Evolutionary conservation across 2,113 vertebrate species (phyloP).

Genomic region (Pseudorhombus dupliciocellatus): DNA sequence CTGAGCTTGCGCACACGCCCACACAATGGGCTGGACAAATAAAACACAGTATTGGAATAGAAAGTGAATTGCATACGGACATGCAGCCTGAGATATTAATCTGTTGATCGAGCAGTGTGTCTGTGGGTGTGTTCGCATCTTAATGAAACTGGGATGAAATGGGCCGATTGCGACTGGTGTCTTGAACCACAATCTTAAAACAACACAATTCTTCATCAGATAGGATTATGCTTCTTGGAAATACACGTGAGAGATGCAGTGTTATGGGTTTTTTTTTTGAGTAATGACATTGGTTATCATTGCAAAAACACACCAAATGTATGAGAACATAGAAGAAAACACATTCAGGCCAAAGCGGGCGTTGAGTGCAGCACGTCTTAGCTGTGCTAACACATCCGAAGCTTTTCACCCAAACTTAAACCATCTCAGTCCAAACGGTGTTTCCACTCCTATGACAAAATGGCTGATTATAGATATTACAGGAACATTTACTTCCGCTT

Average conservation of each 20-base stretch:
- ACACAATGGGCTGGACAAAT: constrained; percentile 5
- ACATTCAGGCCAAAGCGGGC: background rate
- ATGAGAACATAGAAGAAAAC: background rate
- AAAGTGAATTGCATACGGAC: constrained; percentile 22
- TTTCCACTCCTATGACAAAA: no score
- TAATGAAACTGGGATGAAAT: constrained; percentile 54
- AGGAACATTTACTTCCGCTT: no score
- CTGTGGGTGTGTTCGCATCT: constrained; percentile 27
- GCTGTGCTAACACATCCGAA: no score
- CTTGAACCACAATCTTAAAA: constrained; percentile 20
- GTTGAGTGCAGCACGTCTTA: no score
- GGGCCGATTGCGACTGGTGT: constrained; percentile 15
- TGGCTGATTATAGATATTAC: background rate
- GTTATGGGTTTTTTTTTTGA: constrained; percentile 9
- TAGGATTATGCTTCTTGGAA: constrained; percentile 7
- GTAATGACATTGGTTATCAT: constrained; percentile 10
- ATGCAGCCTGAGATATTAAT: constrained; percentile 40
- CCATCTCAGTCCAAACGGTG: no score
- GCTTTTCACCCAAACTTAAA: no score
- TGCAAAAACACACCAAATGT: background rate
- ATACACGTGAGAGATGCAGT: background rate
- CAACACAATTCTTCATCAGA: constrained; percentile 23
- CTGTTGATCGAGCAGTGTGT: constrained; percentile 13
- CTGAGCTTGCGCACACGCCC: background rate
- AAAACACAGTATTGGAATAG: constrained; percentile 46